Conservation (phyloP, 2,113 vertebrate genomes). For the Merops nubicus region DNA sequence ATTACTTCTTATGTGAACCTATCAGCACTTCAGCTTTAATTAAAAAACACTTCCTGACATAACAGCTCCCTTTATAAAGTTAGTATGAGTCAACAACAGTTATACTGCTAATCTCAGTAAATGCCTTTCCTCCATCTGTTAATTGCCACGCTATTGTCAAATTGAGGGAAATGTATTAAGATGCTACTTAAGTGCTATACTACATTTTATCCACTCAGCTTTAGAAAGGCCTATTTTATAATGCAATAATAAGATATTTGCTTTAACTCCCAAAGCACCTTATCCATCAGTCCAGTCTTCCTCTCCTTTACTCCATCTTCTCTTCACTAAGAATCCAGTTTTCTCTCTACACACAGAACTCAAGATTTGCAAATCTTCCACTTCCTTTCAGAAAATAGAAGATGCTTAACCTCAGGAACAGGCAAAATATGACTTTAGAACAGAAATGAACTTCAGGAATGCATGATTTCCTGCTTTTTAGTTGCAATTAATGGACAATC, state of each 20-base stretch:
- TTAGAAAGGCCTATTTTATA: not conserved
- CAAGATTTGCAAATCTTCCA: not conserved
- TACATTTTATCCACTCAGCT: not conserved
- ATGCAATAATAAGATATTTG: not conserved
- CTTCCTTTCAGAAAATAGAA: not conserved
- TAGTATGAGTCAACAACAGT: not conserved
- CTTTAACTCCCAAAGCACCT: not conserved
- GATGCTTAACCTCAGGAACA: not conserved
- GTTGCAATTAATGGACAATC: not conserved
- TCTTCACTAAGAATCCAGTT: not conserved
- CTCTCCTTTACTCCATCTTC: not conserved
- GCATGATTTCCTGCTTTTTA: not conserved
- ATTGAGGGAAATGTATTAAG: not conserved
- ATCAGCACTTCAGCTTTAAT: not conserved
- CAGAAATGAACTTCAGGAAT: not conserved
- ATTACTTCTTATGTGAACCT: fast-evolving
- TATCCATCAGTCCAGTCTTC: not conserved
- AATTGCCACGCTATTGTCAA: conserved; percentile 15
- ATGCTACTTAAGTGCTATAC: not conserved
- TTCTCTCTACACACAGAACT: not conserved
- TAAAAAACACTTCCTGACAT: not conserved
- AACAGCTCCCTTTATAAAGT: not conserved
- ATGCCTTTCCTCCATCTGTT: not conserved
- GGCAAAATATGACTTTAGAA: not conserved
- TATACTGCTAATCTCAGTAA: not conserved